Evolutionary conservation across 2,113 vertebrate genomes (phyloP).

Genomic region (Anhinga rufa): DNA sequence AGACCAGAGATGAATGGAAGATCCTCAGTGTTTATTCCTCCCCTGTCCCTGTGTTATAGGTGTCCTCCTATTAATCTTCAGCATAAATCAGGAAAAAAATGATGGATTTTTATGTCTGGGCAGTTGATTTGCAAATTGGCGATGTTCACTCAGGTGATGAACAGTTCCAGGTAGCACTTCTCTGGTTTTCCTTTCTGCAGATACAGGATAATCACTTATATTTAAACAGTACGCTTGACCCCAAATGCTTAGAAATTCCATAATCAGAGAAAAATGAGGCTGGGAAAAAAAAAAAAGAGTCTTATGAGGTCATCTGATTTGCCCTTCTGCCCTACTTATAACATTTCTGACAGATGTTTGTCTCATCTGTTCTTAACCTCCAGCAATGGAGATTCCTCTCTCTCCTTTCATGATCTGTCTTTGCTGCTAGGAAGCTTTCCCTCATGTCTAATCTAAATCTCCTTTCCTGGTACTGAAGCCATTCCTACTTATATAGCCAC

Average conservation of each 20-base stretch:
- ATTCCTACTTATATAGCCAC: background rate
- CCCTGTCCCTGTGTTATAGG: background rate
- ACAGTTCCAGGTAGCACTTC: background rate
- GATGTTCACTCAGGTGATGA: constrained; percentile 21
- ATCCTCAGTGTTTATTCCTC: background rate
- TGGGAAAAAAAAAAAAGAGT: background rate
- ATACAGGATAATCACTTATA: constrained; percentile 7
- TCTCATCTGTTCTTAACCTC: constrained; percentile 59
- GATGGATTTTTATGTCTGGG: background rate
- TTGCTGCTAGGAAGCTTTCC: background rate
- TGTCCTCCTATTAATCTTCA: background rate
- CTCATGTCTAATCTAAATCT: background rate
- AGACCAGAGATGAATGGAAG: background rate
- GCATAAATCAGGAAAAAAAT: background rate
- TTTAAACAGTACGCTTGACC: constrained; percentile 40
- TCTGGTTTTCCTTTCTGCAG: background rate
- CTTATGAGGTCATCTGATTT: constrained; percentile 50
- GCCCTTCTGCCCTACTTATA: constrained; percentile 36
- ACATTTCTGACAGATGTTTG: constrained; percentile 46
- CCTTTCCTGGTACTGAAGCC: background rate
- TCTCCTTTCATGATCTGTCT: background rate
- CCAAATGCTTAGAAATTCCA: constrained; percentile 34
- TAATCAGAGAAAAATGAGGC: constrained; percentile 19
- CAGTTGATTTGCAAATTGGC: constrained; percentile 20
- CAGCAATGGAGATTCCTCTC: background rate